These are phyloP conservation scores for Cinara cedri DNA, from an alignment of 2,888 invertebrate species.

Conservation along the genomic window DNA sequence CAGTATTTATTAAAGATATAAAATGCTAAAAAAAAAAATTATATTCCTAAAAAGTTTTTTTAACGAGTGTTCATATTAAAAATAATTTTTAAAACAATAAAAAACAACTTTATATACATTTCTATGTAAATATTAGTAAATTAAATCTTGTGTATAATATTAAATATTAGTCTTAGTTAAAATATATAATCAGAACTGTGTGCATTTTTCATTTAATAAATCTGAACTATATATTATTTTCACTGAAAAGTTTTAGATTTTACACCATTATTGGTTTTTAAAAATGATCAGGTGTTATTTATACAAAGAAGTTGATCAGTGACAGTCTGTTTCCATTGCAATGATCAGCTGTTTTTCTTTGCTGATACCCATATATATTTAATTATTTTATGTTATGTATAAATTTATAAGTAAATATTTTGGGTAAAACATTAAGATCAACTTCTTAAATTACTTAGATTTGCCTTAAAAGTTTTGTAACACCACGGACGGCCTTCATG, in stretches of 20 bases:
- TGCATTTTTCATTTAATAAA: slow-evolving; percentile 52
- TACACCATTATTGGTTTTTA: slow-evolving; percentile 35
- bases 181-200: slow-evolving; percentile 53
- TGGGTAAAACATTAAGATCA: slow-evolving; percentile 22
- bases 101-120: slow-evolving; percentile 51
- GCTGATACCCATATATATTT: slow-evolving; percentile 32
- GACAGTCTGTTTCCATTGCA: slow-evolving; percentile 6
- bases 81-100: slow-evolving; percentile 50
- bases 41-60: slow-evolving; percentile 48
- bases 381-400: slow-evolving; percentile 13
- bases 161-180: slow-evolving; percentile 46
- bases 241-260: slow-evolving; percentile 46
- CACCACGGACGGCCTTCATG: slow-evolving; percentile 56
- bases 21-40: slow-evolving; percentile 6
- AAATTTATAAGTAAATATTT: slow-evolving; percentile 7
- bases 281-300: slow-evolving; percentile 36
- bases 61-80: slow-evolving; percentile 55
- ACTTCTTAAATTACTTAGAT: slow-evolving; percentile 30
- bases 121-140: slow-evolving; percentile 54
- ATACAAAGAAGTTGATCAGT: slow-evolving; percentile 19
- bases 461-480: slow-evolving; percentile 43
- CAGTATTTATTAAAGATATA: slow-evolving; percentile 35
- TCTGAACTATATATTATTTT: slow-evolving; percentile 51
- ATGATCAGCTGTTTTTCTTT: slow-evolving; percentile 5
- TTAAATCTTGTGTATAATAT: slow-evolving; percentile 54